Base-by-base conservation (phyloP, 2,888 invertebrate genomes). In the Eilema caniola region DNA sequence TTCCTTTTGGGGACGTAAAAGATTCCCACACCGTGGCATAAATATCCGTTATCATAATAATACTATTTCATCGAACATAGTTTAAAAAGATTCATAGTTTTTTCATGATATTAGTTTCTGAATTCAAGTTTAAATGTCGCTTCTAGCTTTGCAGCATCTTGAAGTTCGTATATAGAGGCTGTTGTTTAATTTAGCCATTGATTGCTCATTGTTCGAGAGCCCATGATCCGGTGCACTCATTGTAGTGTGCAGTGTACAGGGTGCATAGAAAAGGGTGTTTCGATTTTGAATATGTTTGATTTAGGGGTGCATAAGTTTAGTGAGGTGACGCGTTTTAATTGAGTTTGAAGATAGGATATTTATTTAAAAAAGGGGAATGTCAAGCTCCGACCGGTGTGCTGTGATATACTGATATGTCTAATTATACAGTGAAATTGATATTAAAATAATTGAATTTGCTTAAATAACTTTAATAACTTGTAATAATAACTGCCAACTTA, bases 131-230 rank as follows among this genome's bases (percentile, higher is more conserved):
- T 24, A 24, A 12, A 10, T 41, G 62, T 11, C 81, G 62, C 31
- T 68, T 81, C 81, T 28, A 79, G 72, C n/a, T 4, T 1, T 4
- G 23, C 4, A 2, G 11, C 24, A 66, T 78, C 71, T 53, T 24
- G 1, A 59, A 37, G 53, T 73, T 81, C 74, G 78, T 83, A 80
- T 69, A 81, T 79, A 82, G 85, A 89, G 89, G 88, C 89, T 88
- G 91, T 91, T 93, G 94, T 94, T 93, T 94, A 94, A 94, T 94
- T 92, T 92, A 89, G 88, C 93, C 92, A 94, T 92, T 92, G 93
- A 94, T 94, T 94, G 93, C 91, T 91, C 94, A 93, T 93, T 92
- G 92, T 91, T 88, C 85, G 88, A 90, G 91, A 90, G 89, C 81
- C 83, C 77, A 78, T 85, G 83, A 87, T 85, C 88, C 87, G 85